Evolutionary conservation across 2,797 vertebrate genomes (phyloP).

Genomic region (Falco cherrug): DNA sequence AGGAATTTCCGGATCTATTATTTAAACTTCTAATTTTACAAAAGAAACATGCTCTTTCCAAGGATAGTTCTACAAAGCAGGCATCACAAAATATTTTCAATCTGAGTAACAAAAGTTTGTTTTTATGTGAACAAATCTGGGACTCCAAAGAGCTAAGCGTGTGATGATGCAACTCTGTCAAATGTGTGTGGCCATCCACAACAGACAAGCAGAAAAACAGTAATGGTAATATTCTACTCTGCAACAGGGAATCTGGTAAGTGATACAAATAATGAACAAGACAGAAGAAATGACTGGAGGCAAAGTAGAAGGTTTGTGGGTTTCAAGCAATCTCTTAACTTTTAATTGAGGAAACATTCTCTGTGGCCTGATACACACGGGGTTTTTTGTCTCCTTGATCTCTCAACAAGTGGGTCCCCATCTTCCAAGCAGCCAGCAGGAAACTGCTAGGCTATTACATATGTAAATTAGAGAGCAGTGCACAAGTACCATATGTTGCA

Average conservation of each 20-base stretch:
- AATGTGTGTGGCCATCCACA: rapidly evolving
- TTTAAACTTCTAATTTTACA: neutral
- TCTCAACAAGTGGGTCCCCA: neutral
- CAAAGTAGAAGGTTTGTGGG: neutral
- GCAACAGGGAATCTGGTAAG: neutral
- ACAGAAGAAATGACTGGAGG: neutral
- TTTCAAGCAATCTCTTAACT: neutral
- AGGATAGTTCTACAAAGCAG: neutral
- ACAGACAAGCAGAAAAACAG: neutral
- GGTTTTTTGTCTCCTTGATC: neutral
- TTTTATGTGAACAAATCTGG: neutral
- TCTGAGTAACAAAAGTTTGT: neutral
- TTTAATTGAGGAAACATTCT: neutral
- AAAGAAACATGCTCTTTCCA: neutral
- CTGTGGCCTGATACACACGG: neutral
- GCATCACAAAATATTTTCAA: neutral
- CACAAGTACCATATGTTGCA: rapidly evolving
- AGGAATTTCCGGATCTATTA: neutral
- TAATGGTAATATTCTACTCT: neutral
- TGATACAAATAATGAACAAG: rapidly evolving
- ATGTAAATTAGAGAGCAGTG: neutral
- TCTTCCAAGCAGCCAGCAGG: neutral
- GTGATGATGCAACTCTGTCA: neutral
- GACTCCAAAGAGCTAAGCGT: neutral
- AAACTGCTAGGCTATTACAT: neutral